These are phyloP conservation scores for Trichomycterus rosablanca DNA, from an alignment of 2,113 vertebrate species.

Conservation along the genomic window DNA sequence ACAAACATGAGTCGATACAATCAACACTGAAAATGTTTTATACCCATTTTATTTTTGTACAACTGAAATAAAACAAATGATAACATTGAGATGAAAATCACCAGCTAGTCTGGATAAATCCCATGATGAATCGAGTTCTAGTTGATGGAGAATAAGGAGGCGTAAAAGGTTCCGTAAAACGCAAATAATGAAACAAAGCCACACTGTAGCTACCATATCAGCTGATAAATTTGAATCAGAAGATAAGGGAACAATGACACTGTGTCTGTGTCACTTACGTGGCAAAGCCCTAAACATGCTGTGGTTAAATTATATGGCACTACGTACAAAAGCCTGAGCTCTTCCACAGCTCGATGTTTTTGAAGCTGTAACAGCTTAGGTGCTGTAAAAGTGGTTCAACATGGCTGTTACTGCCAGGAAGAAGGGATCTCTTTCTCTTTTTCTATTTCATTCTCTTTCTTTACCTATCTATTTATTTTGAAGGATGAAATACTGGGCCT, in stretches of 20 bases:
- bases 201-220: neutral
- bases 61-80: too few relatives aligned
- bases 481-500: too few relatives aligned
- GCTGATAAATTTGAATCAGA: neutral
- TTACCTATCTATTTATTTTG: too few relatives aligned
- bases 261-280: neutral
- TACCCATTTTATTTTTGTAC: too few relatives aligned
- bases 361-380: slow-evolving; percentile 6
- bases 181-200: neutral
- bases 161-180: neutral
- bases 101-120: neutral
- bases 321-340: too few relatives aligned
- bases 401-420: slow-evolving; percentile 6
- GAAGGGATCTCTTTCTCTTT: too few relatives aligned
- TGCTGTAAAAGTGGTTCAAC: slow-evolving; percentile 11
- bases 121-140: neutral
- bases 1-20: too few relatives aligned
- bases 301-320: too few relatives aligned
- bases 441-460: too few relatives aligned
- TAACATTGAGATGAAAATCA: too few relatives aligned
- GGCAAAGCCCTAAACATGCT: too few relatives aligned
- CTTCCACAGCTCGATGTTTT: slow-evolving; percentile 16
- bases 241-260: neutral
- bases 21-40: too few relatives aligned
- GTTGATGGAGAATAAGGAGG: neutral